These are phyloP conservation scores for Parasteatoda tepidariorum DNA, from an alignment of 1,140 invertebrate genomes.

Conservation along the genomic window DNA sequence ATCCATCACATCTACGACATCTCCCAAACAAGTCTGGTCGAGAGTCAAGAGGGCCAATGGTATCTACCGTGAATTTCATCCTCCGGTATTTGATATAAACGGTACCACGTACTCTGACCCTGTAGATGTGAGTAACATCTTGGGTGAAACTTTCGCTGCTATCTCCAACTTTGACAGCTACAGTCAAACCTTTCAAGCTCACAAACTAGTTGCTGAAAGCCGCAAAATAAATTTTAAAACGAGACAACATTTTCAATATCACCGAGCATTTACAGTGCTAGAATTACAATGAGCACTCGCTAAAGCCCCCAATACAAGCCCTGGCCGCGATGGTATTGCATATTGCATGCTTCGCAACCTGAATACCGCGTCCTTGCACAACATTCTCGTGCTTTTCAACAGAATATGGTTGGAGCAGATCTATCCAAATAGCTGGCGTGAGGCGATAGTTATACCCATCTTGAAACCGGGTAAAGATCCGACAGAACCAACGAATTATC, in stretches of 20 bases:
- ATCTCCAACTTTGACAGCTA: not conserved
- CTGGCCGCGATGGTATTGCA: not conserved
- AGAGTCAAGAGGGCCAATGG: too few relatives aligned
- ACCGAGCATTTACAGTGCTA: not conserved
- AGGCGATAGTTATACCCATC: too few relatives aligned
- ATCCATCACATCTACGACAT: not conserved
- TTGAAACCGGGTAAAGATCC: slow-evolving; percentile 55
- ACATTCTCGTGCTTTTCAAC: not conserved
- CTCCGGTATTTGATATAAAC: too few relatives aligned
- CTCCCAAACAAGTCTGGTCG: too few relatives aligned
- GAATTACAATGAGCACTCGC: not conserved
- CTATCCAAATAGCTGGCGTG: slow-evolving; percentile 45
- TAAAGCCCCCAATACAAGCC: not conserved
- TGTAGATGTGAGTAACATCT: too few relatives aligned
- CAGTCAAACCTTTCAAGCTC: not conserved
- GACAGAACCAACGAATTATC: slow-evolving; percentile 18
- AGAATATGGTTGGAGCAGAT: not conserved
- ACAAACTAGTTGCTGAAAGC: not conserved
- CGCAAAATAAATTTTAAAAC: not conserved
- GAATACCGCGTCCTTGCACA: not conserved
- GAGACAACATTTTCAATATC: not conserved
- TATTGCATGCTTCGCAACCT: not conserved
- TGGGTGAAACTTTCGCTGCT: too few relatives aligned
- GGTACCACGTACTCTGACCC: too few relatives aligned
- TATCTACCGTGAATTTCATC: too few relatives aligned